Conservation (phyloP, 2,888 invertebrate species). For the Ernsta delagoae region DNA sequence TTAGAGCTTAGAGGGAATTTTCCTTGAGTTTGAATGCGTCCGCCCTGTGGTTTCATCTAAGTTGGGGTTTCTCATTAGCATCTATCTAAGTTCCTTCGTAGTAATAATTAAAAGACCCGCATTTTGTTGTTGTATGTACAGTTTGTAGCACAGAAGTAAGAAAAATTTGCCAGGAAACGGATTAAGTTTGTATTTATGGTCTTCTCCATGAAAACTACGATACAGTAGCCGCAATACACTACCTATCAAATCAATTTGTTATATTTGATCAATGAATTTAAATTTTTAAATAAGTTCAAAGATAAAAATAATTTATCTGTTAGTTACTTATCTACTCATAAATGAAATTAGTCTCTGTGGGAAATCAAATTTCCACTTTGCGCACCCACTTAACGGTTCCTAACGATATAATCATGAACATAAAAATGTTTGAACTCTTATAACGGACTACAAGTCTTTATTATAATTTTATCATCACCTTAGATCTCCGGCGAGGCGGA, state of each 20-base stretch:
- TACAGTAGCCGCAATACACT: no score
- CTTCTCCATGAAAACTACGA: no score
- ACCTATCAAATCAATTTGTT: no score
- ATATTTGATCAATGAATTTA: no score
- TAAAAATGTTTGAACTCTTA: constrained; percentile 26
- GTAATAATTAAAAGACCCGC: background rate
- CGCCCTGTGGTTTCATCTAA: constrained; percentile 24
- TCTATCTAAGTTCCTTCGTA: constrained; percentile 12
- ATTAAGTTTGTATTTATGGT: no score
- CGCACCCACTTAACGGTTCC: background rate
- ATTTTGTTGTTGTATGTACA: background rate
- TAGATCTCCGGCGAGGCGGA: constrained; percentile 71
- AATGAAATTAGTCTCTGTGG: no score
- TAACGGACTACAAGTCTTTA: constrained; percentile 51
- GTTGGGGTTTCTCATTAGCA: constrained; percentile 22
- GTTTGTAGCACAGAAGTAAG: background rate
- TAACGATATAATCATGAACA: background rate
- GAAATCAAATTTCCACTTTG: no score
- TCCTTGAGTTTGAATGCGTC: constrained; percentile 24
- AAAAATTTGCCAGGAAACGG: no score
- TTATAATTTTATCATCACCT: constrained; percentile 57
- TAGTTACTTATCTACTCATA: no score
- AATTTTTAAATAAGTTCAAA: no score
- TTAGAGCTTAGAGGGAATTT: constrained; percentile 30
- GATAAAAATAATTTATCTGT: no score